Base-by-base conservation (phyloP, 2,113 vertebrate genomes). In the Melozone crissalis region DNA sequence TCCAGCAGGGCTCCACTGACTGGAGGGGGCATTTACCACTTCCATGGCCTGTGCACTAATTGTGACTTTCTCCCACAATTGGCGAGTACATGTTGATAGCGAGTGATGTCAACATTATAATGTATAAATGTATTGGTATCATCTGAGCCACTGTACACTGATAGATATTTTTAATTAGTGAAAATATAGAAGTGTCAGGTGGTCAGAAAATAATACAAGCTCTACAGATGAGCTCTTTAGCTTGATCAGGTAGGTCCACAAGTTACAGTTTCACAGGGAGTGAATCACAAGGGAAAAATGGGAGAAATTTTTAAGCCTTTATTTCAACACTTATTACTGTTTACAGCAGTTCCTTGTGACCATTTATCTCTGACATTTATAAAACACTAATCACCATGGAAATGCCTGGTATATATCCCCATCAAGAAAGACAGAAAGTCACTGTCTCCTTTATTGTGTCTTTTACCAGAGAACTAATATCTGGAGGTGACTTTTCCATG, bases 361-460 rank as follows among this genome's bases (percentile, higher is more conserved):
- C 61, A 46, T 87, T 94, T 84, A 80, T 91, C 67, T 93, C 67
- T 86, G 75, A 78, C 83, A 80, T 95, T 90, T 95, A 92, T 89
- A 89, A 90, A 94, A 90, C 73, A 81, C 76, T 84, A 87, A 96
- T 94, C 93, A 90, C 82, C 92, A 61, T 68, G 57, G 83, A 92
- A 93, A 96, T 96, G 65, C 46, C 69, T 78, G 20, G 62, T 31
- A 62, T 33, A 87, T 10, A 77, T 71, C 46, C 20, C 43, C 76
- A 65, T 51, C 22, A 57, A 94, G 83, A 84, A 80, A 79, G 74
- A 88, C 28, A 67, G 59, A 83, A 93, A 95, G 69, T 89, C 83
- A 78, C 69, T 86, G 41, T 52, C 79, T 90, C 41, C 44, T 84
- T 90, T 86, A 90, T 71, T 17, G 0, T n/a, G 33, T 52, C 43